Percentiles rank a stretch among this genome's conserved stretches.
Conservation (phyloP, 2,797 vertebrate species). For the Pelochelys cantorii region DNA sequence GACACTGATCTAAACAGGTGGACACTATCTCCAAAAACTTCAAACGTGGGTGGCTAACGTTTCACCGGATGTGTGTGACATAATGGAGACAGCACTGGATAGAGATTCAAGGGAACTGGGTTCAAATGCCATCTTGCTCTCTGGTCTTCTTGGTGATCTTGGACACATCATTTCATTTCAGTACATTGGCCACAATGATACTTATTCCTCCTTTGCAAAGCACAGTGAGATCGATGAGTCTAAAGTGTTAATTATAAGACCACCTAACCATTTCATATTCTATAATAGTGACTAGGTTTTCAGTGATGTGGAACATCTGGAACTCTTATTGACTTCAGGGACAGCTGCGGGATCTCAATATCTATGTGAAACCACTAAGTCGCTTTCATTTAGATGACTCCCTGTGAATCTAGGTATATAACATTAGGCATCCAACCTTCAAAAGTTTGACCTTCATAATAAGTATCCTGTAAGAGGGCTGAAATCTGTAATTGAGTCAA, state of each 20-base stretch:
- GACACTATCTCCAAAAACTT: background rate
- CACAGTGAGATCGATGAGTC: constrained; percentile 32
- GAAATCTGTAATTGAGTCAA: constrained; percentile 45
- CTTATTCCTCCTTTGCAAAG: constrained; percentile 26
- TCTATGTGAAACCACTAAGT: background rate
- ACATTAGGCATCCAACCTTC: constrained; percentile 20
- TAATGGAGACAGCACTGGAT: background rate
- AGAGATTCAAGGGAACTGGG: background rate
- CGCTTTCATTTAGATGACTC: constrained; percentile 11
- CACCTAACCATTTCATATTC: background rate
- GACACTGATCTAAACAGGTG: constrained; percentile 44
- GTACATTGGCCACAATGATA: constrained; percentile 12
- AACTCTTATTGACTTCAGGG: background rate
- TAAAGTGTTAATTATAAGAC: constrained; percentile 44
- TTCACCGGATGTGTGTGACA: background rate
- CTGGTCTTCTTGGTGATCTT: constrained; percentile 37
- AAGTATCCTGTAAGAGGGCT: background rate
- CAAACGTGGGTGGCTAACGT: constrained; percentile 30
- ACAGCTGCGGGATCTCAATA: background rate
- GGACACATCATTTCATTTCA: background rate
- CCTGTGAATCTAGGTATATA: background rate
- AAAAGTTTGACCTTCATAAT: constrained; percentile 9
- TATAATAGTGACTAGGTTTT: constrained; percentile 33
- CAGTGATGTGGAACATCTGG: constrained; percentile 55
- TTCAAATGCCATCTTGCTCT: background rate